Evolutionary conservation across 2,113 vertebrate genomes (phyloP).

Genomic region (Vulpes lagopus): DNA sequence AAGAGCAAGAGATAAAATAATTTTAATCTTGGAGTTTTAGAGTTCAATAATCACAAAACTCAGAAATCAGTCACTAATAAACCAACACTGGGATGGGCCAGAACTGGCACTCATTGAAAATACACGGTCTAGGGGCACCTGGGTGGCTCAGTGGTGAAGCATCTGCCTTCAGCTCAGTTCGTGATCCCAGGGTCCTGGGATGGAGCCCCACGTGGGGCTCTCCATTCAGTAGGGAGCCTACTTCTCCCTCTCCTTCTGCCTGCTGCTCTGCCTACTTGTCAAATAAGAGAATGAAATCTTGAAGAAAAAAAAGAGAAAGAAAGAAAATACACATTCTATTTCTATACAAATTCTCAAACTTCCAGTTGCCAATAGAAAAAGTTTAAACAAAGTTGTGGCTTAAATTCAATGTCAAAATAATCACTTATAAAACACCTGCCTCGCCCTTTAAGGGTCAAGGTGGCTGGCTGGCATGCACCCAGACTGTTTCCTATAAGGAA

Average conservation of each 20-base stretch:
- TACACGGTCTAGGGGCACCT: neutral
- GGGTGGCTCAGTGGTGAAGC: too few species aligned
- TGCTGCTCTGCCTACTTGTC: too few species aligned
- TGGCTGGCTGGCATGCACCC: neutral
- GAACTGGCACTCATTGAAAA: conserved; percentile 50
- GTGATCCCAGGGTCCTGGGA: too few species aligned
- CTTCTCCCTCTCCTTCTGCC: too few species aligned
- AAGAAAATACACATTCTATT: conserved; percentile 11
- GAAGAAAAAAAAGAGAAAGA: too few species aligned
- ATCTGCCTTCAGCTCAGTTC: too few species aligned
- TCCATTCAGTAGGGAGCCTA: too few species aligned
- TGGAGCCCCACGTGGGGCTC: too few species aligned
- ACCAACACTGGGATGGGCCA: conserved; percentile 54
- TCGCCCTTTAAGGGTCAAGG: neutral
- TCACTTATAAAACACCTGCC: conserved; percentile 35
- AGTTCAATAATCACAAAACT: conserved; percentile 59
- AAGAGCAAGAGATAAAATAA: conserved; percentile 52
- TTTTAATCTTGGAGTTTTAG: conserved; percentile 40
- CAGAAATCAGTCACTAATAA: conserved; percentile 55
- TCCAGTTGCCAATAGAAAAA: conserved; percentile 32
- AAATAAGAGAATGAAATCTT: too few species aligned
- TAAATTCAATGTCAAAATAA: conserved; percentile 33
- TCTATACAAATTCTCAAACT: conserved; percentile 45
- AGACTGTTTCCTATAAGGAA: neutral
- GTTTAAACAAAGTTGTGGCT: neutral